Evolutionary conservation across 2,888 invertebrate species (phyloP).

Genomic region (Leptura quadrifasciata): DNA sequence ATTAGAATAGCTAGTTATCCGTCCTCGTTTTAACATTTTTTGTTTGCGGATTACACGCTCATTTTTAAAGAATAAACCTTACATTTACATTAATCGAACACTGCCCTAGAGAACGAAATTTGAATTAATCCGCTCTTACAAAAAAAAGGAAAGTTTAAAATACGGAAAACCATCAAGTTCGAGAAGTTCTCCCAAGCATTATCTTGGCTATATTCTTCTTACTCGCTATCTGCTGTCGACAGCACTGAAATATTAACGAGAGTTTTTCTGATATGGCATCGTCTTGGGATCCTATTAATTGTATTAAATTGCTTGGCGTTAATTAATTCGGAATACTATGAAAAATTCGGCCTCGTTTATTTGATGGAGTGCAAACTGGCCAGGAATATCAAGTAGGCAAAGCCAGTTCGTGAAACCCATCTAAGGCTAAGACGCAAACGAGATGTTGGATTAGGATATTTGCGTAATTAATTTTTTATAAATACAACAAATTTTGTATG

Average conservation of each 20-base stretch:
- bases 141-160: background rate
- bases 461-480: conserved; percentile 19
- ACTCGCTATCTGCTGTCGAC: conserved; percentile 51
- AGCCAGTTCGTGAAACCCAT: background rate
- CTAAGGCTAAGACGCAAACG: conserved; percentile 6
- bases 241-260: conserved; percentile 53
- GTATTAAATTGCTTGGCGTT: conserved; percentile 55
- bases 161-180: background rate
- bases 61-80: too few species aligned
- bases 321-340: conserved; percentile 57
- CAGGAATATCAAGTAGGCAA: conserved; percentile 34
- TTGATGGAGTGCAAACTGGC: conserved; percentile 32
- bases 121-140: too few species aligned
- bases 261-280: conserved; percentile 47
- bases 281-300: conserved; percentile 55
- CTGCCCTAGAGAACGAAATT: too few species aligned
- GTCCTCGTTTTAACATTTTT: too few species aligned
- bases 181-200: conserved; percentile 23
- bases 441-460: conserved; percentile 20
- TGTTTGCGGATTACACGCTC: too few species aligned
- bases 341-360: conserved; percentile 54
- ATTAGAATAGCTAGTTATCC: too few species aligned
- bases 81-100: too few species aligned
- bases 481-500: background rate
- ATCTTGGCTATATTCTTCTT: conserved; percentile 35